A percentile compares a stretch with the other conserved stretches of the same genome.
Conservation (phyloP, 2,888 invertebrate genomes). For the Andrena praecox region DNA sequence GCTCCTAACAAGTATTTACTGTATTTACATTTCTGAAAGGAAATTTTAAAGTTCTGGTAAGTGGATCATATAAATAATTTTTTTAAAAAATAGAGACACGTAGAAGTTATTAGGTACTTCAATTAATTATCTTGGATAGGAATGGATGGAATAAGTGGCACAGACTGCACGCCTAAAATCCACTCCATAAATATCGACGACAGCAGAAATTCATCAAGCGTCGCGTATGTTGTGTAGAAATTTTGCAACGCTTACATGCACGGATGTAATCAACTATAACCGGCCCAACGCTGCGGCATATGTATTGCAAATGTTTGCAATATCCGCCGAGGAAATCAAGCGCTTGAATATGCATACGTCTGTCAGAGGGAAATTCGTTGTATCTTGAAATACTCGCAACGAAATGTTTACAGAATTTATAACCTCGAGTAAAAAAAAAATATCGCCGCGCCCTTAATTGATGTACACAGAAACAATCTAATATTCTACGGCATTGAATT, state of each 20-base stretch:
- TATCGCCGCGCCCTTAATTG: background rate
- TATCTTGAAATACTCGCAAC: conserved; percentile 13
- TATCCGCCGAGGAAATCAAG: conserved; percentile 32
- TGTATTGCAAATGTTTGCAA: conserved; percentile 38
- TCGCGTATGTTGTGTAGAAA: background rate
- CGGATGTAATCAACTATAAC: conserved; percentile 19
- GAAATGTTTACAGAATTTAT: conserved; percentile 13
- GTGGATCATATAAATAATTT: too few species aligned
- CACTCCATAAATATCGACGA: background rate
- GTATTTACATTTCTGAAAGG: too few species aligned
- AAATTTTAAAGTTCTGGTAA: too few species aligned
- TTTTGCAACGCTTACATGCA: conserved; percentile 4
- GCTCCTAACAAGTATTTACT: too few species aligned
- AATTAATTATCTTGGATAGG: background rate
- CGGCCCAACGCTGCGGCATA: conserved; percentile 27
- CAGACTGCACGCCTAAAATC: background rate
- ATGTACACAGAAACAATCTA: too few species aligned
- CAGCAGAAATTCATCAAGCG: background rate
- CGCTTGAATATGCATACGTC: conserved; percentile 51
- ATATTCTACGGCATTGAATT: background rate
- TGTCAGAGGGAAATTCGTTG: background rate
- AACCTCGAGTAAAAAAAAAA: background rate
- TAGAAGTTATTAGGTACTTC: background rate
- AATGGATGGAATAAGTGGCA: background rate
- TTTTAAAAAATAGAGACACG: background rate